These are phyloP conservation scores for Hippasteria phrygiana DNA, from an alignment of 53 echinoderm and acorn worm genomes.

Conservation along the genomic window DNA sequence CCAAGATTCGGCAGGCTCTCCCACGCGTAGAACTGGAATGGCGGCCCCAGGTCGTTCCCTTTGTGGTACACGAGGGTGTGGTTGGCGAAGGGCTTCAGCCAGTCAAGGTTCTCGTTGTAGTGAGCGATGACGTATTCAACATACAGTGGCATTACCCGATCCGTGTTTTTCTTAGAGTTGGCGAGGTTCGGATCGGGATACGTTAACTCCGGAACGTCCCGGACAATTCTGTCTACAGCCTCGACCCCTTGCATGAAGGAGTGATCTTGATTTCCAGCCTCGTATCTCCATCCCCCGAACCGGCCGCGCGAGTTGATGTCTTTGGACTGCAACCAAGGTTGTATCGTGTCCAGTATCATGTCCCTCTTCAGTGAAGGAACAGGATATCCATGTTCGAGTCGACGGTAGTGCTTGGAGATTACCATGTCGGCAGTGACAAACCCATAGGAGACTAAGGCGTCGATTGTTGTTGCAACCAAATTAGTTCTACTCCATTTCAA, in stretches of 20 bases:
- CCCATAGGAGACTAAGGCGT: slow-evolving; percentile 39
- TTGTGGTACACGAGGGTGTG: too few species aligned
- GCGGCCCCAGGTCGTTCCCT: too few species aligned
- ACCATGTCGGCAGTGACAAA: slow-evolving; percentile 33
- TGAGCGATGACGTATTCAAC: too few species aligned
- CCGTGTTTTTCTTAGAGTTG: slow-evolving; percentile 30
- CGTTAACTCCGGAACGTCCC: slow-evolving; percentile 13
- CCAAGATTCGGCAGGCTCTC: too few species aligned
- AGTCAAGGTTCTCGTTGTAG: too few species aligned
- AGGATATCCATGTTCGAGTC: slow-evolving; percentile 49
- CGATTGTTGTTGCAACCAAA: slow-evolving; percentile 27
- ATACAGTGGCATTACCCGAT: too few species aligned
- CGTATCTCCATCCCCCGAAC: too few species aligned
- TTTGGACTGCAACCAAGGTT: slow-evolving; percentile 56
- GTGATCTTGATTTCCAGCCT: not conserved
- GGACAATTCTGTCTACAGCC: slow-evolving; percentile 16
- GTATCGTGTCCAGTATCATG: slow-evolving; percentile 4
- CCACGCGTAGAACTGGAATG: too few species aligned
- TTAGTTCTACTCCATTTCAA: not conserved
- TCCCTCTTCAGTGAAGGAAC: slow-evolving; percentile 45
- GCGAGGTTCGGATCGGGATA: slow-evolving; percentile 24
- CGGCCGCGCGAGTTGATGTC: not conserved
- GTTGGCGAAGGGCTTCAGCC: too few species aligned
- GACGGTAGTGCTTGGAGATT: slow-evolving; percentile 41
- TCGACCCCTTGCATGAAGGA: not conserved